phyloP scores from a whole-genome alignment of 1,140 invertebrate genomes.

The Belonocnema kinseyi region DNA sequence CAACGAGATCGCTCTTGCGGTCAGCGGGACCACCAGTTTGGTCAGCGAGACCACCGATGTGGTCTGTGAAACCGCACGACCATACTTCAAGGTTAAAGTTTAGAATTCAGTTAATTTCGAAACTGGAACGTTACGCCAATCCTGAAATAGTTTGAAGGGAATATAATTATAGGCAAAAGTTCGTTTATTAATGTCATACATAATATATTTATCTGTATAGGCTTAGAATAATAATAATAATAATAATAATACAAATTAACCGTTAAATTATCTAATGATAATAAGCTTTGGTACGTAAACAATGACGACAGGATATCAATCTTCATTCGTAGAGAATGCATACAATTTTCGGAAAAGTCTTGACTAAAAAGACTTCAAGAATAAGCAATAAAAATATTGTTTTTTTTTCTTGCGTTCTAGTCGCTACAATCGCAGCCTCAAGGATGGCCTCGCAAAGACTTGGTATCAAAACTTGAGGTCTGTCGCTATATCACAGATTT shows the following conservation, averaged over 20 bases:
- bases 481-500: slow-evolving; percentile 74
- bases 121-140: no score
- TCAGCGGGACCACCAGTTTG: no score
- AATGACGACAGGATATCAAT: slow-evolving; percentile 57
- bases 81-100: no score
- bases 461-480: slow-evolving; percentile 67
- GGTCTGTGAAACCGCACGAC: no score
- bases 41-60: no score
- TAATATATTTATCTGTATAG: slow-evolving; percentile 68
- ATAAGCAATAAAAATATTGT: slow-evolving; percentile 17
- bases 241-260: slow-evolving; percentile 71
- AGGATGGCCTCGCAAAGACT: slow-evolving; percentile 47
- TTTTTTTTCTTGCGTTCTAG: slow-evolving; percentile 40
- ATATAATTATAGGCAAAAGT: neutral
- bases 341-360: slow-evolving; percentile 10
- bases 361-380: neutral
- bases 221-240: slow-evolving; percentile 42
- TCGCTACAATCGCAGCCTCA: slow-evolving; percentile 45
- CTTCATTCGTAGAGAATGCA: slow-evolving; percentile 19
- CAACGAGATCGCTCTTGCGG: no score
- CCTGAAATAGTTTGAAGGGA: neutral
- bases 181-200: slow-evolving; percentile 61
- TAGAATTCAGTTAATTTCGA: no score
- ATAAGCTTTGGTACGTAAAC: slow-evolving; percentile 76
- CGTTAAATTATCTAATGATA: slow-evolving; percentile 71